A percentile compares a stretch with the other conserved stretches of the same genome.
phyloP scores from a whole-genome alignment of 2,797 vertebrate species.

The Sebastes aleutianus region DNA sequence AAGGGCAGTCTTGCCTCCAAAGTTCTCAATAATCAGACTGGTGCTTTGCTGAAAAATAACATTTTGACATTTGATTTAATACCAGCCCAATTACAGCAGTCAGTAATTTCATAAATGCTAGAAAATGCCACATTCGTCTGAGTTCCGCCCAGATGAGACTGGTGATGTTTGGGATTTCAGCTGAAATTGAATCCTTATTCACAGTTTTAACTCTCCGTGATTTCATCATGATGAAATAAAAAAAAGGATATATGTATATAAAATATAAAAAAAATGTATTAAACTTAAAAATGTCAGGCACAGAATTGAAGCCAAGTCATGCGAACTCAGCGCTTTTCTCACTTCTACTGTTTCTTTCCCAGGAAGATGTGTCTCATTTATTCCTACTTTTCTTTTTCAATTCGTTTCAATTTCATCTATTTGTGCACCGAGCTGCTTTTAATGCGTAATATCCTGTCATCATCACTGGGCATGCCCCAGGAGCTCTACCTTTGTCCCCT shows the following conservation, averaged over 20 bases:
- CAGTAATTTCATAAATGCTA: background rate
- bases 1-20: background rate
- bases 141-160: background rate
- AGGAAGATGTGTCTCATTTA: background rate
- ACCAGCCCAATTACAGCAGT: background rate
- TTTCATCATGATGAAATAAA: background rate
- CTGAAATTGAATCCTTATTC: background rate
- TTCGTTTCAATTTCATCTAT: slow-evolving; percentile 21
- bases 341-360: background rate
- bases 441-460: slow-evolving; percentile 28
- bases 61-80: background rate
- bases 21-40: background rate
- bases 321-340: too few species aligned
- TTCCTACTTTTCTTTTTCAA: background rate
- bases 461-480: background rate
- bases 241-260: background rate
- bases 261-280: background rate
- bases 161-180: background rate
- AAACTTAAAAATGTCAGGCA: background rate
- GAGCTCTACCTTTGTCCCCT: slow-evolving; percentile 23
- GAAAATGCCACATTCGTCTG: background rate
- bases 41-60: background rate
- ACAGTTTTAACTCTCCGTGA: background rate
- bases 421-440: slow-evolving; percentile 19
- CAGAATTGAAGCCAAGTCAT: background rate